Base-by-base conservation (phyloP, 2,113 vertebrate genomes). In the Microcebus griseorufus region DNA sequence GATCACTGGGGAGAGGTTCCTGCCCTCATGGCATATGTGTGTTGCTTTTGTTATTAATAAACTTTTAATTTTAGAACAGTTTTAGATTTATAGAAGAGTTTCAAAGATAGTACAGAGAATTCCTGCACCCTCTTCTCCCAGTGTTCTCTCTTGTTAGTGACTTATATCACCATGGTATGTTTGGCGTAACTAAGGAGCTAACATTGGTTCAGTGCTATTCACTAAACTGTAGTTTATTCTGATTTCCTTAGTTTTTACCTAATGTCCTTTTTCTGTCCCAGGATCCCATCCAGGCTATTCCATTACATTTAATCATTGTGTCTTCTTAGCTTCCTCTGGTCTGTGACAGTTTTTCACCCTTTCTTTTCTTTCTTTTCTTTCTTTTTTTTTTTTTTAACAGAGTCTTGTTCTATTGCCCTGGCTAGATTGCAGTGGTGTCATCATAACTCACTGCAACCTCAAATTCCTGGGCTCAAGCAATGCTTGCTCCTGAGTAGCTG, bases 201-300 rank as follows among this genome's bases (percentile, higher is more conserved):
- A 34, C 6, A 0, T 2, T 45, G n/a, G 7, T 16, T 0, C 9
- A 1, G 9, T 11, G n/a, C 27, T 32, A 3, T 37, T 25, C 8
- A 45, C n/a, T 72, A 27, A 67, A 11, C 60, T 42, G 5, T 3
- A 23, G 23, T 23, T 39, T 22, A 10, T 37, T 83, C 48, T 14
- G 12, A 2, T 45, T 32, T 55, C 75, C 45, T 72, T 17, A 32
- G 69, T 34, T 42, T 39, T 76, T 37, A 51, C 4, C 39, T 53
- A 27, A 17, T 29, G 82, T 64, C 70, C 39, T 22, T 55, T 55
- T 90, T 79, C 25, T 23, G 9, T 48, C 39, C 58, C 32, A 34
- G 32, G 55, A 58, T 17, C 62, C 73, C 55, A 20, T 1, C 7
- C 20, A 12, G 37, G 42, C 27, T 22, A 9, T 80, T 17, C 5